A percentile compares a stretch with the other conserved stretches of the same genome.
phyloP scores from a whole-genome alignment of 2,797 vertebrate species.

The Typhlichthys subterraneus region DNA sequence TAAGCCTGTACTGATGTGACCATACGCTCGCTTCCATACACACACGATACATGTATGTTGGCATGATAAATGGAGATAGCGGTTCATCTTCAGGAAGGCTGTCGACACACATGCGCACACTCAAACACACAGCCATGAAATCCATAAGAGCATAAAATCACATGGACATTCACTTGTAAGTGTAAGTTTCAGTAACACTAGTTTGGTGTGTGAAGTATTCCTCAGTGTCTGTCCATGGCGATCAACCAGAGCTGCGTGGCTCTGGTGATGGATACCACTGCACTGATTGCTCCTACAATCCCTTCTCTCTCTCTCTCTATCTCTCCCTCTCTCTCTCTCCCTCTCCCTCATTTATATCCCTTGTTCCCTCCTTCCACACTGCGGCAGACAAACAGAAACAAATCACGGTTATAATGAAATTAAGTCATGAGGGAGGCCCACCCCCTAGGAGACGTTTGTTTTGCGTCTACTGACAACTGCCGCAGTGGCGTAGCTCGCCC shows the following conservation, averaged over 20 bases:
- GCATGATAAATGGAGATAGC: slow-evolving; percentile 48
- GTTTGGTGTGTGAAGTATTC: slow-evolving; percentile 46
- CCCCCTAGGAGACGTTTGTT: slow-evolving; percentile 37
- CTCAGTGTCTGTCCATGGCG: slow-evolving; percentile 59
- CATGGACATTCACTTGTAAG: not conserved
- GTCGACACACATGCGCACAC: slow-evolving; percentile 11
- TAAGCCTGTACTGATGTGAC: slow-evolving; percentile 28
- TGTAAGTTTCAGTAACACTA: not conserved
- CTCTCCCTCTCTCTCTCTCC: slow-evolving; percentile 55
- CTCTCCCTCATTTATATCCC: slow-evolving; percentile 3
- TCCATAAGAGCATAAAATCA: not conserved
- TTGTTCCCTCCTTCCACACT: slow-evolving; percentile 28
- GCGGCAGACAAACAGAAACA: slow-evolving; percentile 70
- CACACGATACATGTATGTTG: slow-evolving; percentile 48
- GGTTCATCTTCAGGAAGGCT: slow-evolving; percentile 27
- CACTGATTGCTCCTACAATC: slow-evolving; percentile 74
- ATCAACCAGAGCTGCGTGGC: slow-evolving; percentile 65
- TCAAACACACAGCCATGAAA: not conserved
- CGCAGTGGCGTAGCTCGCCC: slow-evolving; percentile 56
- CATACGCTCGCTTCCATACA: slow-evolving; percentile 7
- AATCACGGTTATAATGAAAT: slow-evolving; percentile 73
- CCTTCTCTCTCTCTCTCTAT: slow-evolving; percentile 70
- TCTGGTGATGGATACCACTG: slow-evolving; percentile 70
- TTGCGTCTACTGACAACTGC: slow-evolving; percentile 51
- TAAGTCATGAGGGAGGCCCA: slow-evolving; percentile 35